A percentile compares a stretch with the other conserved stretches of the same genome.
phyloP scores from a whole-genome alignment of 2,888 invertebrate species.

The Stomorhina lunata region DNA sequence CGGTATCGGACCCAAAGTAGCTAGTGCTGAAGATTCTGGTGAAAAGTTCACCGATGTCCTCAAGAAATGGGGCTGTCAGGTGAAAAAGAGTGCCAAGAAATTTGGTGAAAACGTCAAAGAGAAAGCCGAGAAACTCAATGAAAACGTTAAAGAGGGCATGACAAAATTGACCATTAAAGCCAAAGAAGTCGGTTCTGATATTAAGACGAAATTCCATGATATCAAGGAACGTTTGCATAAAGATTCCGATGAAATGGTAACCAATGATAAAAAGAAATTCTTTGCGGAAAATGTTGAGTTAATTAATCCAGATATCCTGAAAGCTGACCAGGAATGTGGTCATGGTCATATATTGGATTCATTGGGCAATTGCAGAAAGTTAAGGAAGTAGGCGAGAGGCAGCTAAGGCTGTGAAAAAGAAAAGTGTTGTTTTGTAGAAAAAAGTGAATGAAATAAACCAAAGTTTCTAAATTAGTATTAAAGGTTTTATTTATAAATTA shows the following conservation, averaged over 20 bases:
- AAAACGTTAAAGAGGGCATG: slow-evolving; percentile 74
- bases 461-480: slow-evolving; percentile 29
- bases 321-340: slow-evolving; percentile 76
- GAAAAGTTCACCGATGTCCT: slow-evolving; percentile 74
- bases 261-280: slow-evolving; percentile 68
- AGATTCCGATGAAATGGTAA: slow-evolving; percentile 71
- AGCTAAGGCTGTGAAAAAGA: background rate
- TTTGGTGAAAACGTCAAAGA: slow-evolving; percentile 68
- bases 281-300: slow-evolving; percentile 75
- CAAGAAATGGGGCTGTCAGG: slow-evolving; percentile 74
- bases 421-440: background rate
- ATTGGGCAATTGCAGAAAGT: slow-evolving; percentile 77
- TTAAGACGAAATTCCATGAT: slow-evolving; percentile 74
- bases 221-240: slow-evolving; percentile 73
- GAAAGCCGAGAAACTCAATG: slow-evolving; percentile 74
- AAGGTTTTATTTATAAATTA: no score
- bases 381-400: slow-evolving; percentile 69
- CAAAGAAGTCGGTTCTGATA: slow-evolving; percentile 73
- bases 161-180: slow-evolving; percentile 73
- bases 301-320: slow-evolving; percentile 75
- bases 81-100: slow-evolving; percentile 74
- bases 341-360: slow-evolving; percentile 77
- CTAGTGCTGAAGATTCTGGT: slow-evolving; percentile 58
- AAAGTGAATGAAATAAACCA: background rate
- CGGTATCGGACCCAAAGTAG: slow-evolving; percentile 68